These are phyloP conservation scores for Columbina picui DNA, from an alignment of 2,113 vertebrate genomes.

Conservation along the genomic window DNA sequence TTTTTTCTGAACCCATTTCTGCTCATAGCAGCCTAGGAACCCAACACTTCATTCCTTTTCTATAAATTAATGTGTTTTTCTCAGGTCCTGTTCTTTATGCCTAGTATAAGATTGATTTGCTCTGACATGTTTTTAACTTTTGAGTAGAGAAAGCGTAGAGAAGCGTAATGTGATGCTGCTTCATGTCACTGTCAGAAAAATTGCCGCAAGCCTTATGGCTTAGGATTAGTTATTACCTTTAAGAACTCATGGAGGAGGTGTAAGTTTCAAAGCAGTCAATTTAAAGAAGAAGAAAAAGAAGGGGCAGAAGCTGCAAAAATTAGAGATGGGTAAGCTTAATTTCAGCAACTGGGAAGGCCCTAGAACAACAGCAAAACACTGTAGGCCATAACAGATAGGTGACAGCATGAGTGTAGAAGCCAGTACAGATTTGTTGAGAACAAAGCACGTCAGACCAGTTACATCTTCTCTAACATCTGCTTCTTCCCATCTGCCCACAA, in stretches of 20 bases:
- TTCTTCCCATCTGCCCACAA: background rate
- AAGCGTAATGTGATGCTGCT: background rate
- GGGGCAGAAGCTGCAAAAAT: background rate
- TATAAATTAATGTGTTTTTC: background rate
- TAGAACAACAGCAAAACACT: background rate
- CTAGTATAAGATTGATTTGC: background rate
- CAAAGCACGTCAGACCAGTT: background rate
- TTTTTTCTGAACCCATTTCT: background rate
- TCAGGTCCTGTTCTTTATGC: background rate
- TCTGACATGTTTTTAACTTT: background rate
- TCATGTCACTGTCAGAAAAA: background rate
- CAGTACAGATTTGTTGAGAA: background rate
- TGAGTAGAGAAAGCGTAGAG: background rate
- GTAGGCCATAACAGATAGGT: background rate
- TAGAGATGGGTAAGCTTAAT: background rate
- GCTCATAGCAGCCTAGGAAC: background rate
- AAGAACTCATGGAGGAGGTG: background rate
- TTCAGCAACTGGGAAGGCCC: background rate
- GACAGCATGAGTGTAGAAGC: background rate
- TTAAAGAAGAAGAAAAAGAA: rapidly evolving
- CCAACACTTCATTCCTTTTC: background rate
- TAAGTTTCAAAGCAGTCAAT: background rate
- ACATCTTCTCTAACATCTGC: background rate
- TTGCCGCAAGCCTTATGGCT: background rate
- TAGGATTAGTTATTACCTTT: background rate